Evolutionary conservation across 2,888 invertebrate species (phyloP).

Genomic region (Callinectes sapidus): DNA sequence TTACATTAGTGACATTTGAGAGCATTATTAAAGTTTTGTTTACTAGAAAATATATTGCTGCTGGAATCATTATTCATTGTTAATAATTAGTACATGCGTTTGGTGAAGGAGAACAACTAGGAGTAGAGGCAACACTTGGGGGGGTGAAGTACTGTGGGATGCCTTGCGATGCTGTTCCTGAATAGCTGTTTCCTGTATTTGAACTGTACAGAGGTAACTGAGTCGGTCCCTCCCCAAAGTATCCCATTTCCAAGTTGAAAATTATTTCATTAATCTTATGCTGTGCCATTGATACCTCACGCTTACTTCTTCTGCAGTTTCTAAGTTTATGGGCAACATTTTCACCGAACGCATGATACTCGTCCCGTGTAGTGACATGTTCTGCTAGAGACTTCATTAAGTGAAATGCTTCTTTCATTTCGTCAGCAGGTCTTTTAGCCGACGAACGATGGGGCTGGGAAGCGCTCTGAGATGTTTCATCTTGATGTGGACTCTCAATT

Average conservation of each 20-base stretch:
- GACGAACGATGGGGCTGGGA: background rate
- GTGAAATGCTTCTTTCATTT: background rate
- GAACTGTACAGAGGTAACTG: background rate
- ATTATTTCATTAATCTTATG: background rate
- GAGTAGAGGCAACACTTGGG: constrained; percentile 26
- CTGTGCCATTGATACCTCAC: constrained; percentile 13
- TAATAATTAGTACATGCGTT: background rate
- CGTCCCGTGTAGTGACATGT: background rate
- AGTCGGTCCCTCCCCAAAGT: background rate
- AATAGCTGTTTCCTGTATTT: background rate
- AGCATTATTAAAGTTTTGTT: background rate
- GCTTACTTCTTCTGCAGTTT: background rate
- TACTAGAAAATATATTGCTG: background rate
- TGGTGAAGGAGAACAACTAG: background rate
- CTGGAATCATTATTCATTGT: background rate
- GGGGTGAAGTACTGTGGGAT: background rate
- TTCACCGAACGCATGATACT: background rate
- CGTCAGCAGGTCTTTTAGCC: background rate
- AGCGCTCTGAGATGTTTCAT: background rate
- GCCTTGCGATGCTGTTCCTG: background rate
- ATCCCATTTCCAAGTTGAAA: background rate
- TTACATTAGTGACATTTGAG: constrained; percentile 17
- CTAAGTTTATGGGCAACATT: background rate
- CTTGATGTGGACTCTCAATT: background rate
- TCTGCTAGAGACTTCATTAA: background rate